Evolutionary conservation across 2,797 vertebrate species (phyloP).

Genomic region (Aplochiton taeniatus): DNA sequence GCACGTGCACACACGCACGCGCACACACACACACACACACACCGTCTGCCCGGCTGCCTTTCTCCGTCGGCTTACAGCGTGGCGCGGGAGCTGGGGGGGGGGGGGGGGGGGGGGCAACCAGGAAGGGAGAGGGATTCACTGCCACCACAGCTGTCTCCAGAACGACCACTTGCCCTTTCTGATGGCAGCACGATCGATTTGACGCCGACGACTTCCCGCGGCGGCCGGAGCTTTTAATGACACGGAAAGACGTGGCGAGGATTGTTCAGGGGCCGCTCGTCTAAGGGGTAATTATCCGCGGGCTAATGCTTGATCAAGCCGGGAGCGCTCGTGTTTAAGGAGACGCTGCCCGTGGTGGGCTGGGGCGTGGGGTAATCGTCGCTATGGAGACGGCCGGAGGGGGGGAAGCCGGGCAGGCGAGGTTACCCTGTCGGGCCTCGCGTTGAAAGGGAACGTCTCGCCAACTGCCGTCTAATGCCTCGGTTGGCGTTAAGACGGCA

Average conservation of each 20-base stretch:
- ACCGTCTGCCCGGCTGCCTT: slow-evolving; percentile 15
- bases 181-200: slow-evolving; percentile 52
- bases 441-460: slow-evolving; percentile 33
- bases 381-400: slow-evolving; percentile 66
- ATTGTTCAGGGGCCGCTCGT: slow-evolving; percentile 50
- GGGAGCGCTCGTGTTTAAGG: slow-evolving; percentile 61
- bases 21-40: neutral
- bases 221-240: slow-evolving; percentile 33
- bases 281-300: slow-evolving; percentile 60
- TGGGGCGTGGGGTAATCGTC: slow-evolving; percentile 41
- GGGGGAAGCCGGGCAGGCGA: too few species aligned
- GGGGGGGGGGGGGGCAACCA: slow-evolving; percentile 26
- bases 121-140: slow-evolving; percentile 42
- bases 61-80: slow-evolving; percentile 25
- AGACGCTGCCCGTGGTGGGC: slow-evolving; percentile 48
- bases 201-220: slow-evolving; percentile 40
- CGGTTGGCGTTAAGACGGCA: slow-evolving; percentile 31
- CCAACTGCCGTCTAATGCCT: slow-evolving; percentile 27
- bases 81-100: slow-evolving; percentile 17
- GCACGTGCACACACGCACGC: neutral
- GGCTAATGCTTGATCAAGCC: slow-evolving; percentile 65
- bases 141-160: slow-evolving; percentile 26
- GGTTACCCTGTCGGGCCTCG: slow-evolving; percentile 49
- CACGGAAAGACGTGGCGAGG: slow-evolving; percentile 52
- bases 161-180: slow-evolving; percentile 38